phyloP scores from a whole-genome alignment of 2,113 vertebrate species.

The Phoxinus phoxinus region DNA sequence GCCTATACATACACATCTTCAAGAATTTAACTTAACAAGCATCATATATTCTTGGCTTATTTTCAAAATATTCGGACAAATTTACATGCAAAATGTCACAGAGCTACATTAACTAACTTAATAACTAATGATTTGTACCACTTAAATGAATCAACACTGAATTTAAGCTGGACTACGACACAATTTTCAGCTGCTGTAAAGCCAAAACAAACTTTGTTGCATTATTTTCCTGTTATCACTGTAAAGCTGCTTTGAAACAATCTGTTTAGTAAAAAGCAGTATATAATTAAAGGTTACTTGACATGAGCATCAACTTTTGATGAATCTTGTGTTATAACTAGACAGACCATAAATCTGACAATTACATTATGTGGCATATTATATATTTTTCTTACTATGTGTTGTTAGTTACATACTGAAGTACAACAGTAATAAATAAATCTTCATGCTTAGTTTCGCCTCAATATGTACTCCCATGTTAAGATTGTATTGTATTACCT shows the following conservation, averaged over 20 bases:
- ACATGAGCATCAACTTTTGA: too few species aligned
- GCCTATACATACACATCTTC: neutral
- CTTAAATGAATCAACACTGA: too few species aligned
- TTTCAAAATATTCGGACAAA: conserved; percentile 8
- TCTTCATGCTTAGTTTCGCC: neutral
- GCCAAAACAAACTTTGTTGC: too few species aligned
- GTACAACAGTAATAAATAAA: neutral
- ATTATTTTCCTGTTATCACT: too few species aligned
- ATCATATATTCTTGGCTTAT: neutral
- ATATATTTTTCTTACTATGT: neutral
- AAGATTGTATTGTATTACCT: neutral
- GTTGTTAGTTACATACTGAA: neutral
- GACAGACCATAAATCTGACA: neutral
- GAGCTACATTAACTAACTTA: too few species aligned
- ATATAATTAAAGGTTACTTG: too few species aligned
- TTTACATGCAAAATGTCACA: neutral
- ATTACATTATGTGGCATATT: neutral
- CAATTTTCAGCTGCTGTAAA: too few species aligned
- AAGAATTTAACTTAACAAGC: conserved; percentile 44
- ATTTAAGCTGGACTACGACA: too few species aligned
- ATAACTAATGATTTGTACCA: too few species aligned
- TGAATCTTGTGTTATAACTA: too few species aligned
- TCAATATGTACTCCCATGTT: neutral
- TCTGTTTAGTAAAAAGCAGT: too few species aligned
- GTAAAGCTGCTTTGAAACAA: too few species aligned